A percentile compares a stretch with the other conserved stretches of the same genome.
Evolutionary conservation across 1,140 invertebrate species (phyloP).

Genomic region (Zeugodacus cucurbitae): DNA sequence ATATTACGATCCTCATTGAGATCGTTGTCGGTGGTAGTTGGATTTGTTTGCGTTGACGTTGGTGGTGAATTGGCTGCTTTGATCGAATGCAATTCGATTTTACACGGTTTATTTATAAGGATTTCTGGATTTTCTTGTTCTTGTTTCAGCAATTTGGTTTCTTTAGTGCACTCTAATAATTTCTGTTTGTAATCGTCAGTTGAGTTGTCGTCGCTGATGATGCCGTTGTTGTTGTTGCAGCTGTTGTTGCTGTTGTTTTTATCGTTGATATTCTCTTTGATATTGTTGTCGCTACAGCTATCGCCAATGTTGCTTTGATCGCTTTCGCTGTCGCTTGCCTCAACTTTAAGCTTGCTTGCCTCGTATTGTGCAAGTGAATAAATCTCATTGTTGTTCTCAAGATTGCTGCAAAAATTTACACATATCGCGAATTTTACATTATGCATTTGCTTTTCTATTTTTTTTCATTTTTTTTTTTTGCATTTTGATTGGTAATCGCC

Average conservation of each 20-base stretch:
- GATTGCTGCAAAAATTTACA: conserved; percentile 76
- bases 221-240: conserved; percentile 37
- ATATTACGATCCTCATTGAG: background rate
- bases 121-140: conserved; percentile 16
- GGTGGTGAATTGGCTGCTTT: conserved; percentile 42
- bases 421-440: background rate
- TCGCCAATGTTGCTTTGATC: conserved; percentile 44
- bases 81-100: background rate
- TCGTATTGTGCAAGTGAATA: conserved; percentile 79
- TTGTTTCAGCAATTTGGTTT: conserved; percentile 43
- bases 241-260: conserved; percentile 35
- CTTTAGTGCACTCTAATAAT: conserved; percentile 35
- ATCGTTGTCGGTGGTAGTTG: conserved; percentile 26
- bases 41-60: conserved; percentile 37
- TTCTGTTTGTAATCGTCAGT: conserved; percentile 45
- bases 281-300: conserved; percentile 46
- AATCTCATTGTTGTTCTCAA: conserved; percentile 87
- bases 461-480: no score
- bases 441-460: no score
- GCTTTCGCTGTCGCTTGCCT: conserved; percentile 49
- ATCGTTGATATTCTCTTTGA: conserved; percentile 45
- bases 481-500: background rate
- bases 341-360: conserved; percentile 57
- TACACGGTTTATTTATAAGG: conserved; percentile 41
- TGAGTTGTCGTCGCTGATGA: conserved; percentile 35